Conservation (phyloP, 2,113 vertebrate genomes). For the Steatornis caripensis region DNA sequence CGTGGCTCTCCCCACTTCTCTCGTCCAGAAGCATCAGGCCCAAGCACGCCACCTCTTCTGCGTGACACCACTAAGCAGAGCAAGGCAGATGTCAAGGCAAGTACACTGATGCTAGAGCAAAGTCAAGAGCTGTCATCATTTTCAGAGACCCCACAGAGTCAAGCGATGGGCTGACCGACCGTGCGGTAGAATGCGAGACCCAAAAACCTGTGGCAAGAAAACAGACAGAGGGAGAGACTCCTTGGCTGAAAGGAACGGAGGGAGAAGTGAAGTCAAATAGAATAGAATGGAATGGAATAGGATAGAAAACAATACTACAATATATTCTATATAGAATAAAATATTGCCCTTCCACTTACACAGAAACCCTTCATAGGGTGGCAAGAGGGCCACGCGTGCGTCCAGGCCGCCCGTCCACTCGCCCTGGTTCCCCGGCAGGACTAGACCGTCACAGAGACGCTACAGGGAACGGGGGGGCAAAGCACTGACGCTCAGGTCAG, state of each 20-base stretch:
- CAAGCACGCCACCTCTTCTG: neutral
- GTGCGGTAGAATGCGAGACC: neutral
- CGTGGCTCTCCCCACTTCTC: neutral
- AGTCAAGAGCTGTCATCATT: too few relatives aligned
- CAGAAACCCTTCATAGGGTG: neutral
- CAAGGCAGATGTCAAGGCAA: neutral
- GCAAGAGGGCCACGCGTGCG: neutral
- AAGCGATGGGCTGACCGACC: neutral
- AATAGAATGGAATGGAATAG: too few relatives aligned
- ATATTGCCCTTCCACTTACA: neutral
- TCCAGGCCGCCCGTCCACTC: neutral
- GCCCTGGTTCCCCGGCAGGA: neutral
- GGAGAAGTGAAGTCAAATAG: neutral
- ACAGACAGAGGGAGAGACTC: neutral
- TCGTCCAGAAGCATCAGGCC: neutral
- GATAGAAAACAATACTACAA: neutral
- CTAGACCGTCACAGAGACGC: neutral
- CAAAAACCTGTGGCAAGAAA: neutral
- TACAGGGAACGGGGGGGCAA: neutral
- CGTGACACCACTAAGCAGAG: neutral
- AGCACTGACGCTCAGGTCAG: neutral
- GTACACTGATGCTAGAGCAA: neutral
- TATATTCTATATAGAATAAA: neutral
- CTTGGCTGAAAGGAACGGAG: neutral
- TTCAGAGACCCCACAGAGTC: neutral